These are phyloP conservation scores for Trachymyrmex septentrionalis DNA, from an alignment of 1,140 invertebrate genomes.

Conservation along the genomic window DNA sequence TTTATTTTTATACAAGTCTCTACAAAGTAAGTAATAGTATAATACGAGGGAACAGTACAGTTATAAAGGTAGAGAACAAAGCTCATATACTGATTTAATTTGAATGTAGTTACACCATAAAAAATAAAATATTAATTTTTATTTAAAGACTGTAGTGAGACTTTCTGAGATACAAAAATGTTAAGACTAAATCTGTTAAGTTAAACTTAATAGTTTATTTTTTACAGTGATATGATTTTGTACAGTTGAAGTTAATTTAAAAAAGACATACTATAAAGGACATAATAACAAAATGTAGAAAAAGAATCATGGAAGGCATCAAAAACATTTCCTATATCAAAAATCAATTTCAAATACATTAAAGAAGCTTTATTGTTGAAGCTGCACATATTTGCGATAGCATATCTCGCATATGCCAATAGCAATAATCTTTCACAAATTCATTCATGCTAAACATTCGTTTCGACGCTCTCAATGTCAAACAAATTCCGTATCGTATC, in stretches of 20 bases:
- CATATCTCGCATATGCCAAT: constrained; percentile 2
- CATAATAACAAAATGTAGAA: neutral
- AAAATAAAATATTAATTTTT: no score
- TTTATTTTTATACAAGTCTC: neutral
- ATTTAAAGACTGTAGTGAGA: no score
- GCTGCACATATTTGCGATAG: neutral
- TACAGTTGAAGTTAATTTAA: neutral
- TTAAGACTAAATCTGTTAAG: no score
- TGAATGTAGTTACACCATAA: neutral
- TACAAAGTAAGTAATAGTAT: neutral
- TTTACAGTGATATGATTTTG: no score
- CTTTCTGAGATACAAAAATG: no score
- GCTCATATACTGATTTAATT: neutral
- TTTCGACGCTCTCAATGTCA: constrained; percentile 21
- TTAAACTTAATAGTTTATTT: no score
- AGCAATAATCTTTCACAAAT: constrained; percentile 2
- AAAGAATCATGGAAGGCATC: neutral
- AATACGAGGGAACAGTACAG: neutral
- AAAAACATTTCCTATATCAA: neutral
- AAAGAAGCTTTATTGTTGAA: neutral
- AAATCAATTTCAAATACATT: neutral
- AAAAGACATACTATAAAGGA: neutral
- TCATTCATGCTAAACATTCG: constrained; percentile 1
- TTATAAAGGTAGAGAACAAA: neutral
- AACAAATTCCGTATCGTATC: constrained; percentile 35